Evolutionary conservation across 2,888 invertebrate species (phyloP).

Genomic region (Cenopis cana): DNA sequence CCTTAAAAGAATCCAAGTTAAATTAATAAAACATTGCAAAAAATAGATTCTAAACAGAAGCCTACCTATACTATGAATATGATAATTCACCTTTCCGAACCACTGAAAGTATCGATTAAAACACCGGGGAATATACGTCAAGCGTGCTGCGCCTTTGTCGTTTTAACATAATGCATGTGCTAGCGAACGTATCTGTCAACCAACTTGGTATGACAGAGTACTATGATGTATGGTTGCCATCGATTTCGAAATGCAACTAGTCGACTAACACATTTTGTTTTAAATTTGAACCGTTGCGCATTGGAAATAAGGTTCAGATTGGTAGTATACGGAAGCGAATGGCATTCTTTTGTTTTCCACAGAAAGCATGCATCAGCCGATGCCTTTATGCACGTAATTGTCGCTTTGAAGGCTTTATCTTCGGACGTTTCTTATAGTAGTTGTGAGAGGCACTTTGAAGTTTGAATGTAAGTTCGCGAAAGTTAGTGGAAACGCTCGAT

Average conservation of each 20-base stretch:
- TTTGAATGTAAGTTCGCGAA: background rate
- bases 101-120: slow-evolving; percentile 29
- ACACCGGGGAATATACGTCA: slow-evolving; percentile 1
- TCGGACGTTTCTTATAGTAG: background rate
- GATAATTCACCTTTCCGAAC: slow-evolving; percentile 26
- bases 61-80: background rate
- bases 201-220: slow-evolving; percentile 6
- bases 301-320: background rate
- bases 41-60: background rate
- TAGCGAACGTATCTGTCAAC: slow-evolving; percentile 14
- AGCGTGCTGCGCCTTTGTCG: slow-evolving; percentile 11
- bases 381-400: background rate
- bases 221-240: background rate
- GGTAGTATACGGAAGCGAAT: background rate
- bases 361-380: background rate
- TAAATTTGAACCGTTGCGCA: background rate
- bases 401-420: background rate
- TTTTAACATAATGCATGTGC: slow-evolving; percentile 13
- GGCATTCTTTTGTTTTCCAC: slow-evolving; percentile 5
- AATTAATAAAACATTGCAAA: background rate
- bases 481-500: background rate
- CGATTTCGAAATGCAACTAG: background rate
- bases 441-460: background rate
- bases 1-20: background rate
- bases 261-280: background rate